Evolutionary conservation across 2,113 vertebrate species (phyloP).

Genomic region (Phalacrocorax carbo): DNA sequence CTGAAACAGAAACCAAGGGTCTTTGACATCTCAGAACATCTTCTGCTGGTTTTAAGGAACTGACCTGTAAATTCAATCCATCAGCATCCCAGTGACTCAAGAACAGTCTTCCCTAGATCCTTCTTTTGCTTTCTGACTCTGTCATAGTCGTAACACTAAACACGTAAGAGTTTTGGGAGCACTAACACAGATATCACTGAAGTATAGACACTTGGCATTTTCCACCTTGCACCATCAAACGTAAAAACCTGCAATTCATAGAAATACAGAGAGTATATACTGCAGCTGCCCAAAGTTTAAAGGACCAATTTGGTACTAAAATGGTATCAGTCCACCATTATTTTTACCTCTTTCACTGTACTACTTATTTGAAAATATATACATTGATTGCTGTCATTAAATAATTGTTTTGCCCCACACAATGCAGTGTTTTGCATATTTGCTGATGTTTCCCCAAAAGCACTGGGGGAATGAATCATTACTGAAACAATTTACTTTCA

Average conservation of each 20-base stretch:
- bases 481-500: slow-evolving; percentile 90
- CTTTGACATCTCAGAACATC: not conserved
- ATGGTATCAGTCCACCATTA: not conserved
- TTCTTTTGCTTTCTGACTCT: not conserved
- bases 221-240: not conserved
- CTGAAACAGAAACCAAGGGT: not conserved
- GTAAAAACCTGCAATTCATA: slow-evolving; percentile 24
- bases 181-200: not conserved
- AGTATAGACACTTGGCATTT: not conserved
- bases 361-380: slow-evolving; percentile 51
- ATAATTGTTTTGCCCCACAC: slow-evolving; percentile 65
- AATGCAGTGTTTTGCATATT: slow-evolving; percentile 83
- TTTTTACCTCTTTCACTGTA: not conserved
- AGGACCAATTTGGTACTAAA: not conserved
- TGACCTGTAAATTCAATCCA: not conserved
- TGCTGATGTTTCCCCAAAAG: slow-evolving; percentile 80
- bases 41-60: not conserved
- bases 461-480: slow-evolving; percentile 84
- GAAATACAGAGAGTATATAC: not conserved
- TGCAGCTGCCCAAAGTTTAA: not conserved
- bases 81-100: not conserved
- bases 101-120: not conserved
- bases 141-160: not conserved
- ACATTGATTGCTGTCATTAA: slow-evolving; percentile 47
- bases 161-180: not conserved